Percentiles rank a stretch among this genome's conserved stretches.
Conservation (phyloP, 2,888 invertebrate genomes). For the Heliconius ismenius region DNA sequence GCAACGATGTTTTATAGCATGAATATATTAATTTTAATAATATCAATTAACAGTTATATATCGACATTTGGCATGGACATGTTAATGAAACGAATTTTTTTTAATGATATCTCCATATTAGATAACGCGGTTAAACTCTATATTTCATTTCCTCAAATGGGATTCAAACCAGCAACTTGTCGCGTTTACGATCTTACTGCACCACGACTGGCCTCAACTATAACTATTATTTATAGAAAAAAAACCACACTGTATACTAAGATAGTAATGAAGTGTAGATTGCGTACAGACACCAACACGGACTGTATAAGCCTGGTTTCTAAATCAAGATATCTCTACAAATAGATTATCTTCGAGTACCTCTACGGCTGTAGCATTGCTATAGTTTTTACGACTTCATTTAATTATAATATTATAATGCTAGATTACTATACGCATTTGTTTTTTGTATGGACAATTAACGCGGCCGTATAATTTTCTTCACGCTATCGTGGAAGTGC, state of each 20-base stretch:
- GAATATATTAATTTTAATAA: slow-evolving; percentile 49
- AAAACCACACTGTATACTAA: neutral
- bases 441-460: slow-evolving; percentile 27
- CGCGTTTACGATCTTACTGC: too few relatives aligned
- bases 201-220: too few relatives aligned
- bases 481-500: neutral
- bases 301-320: slow-evolving; percentile 40
- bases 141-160: too few relatives aligned
- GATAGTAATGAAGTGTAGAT: slow-evolving; percentile 20
- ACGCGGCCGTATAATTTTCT: slow-evolving; percentile 10
- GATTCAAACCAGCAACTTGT: too few relatives aligned
- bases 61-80: slow-evolving; percentile 45
- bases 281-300: slow-evolving; percentile 26
- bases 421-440: slow-evolving; percentile 16
- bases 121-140: neutral
- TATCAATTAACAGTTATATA: slow-evolving; percentile 44
- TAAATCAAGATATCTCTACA: slow-evolving; percentile 46
- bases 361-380: slow-evolving; percentile 19
- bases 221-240: slow-evolving; percentile 15
- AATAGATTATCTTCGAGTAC: slow-evolving; percentile 50
- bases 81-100: slow-evolving; percentile 42
- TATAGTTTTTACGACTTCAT: slow-evolving; percentile 24
- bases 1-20: slow-evolving; percentile 45
- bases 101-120: neutral
- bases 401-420: slow-evolving; percentile 32